Conservation (phyloP, 2,888 invertebrate species). For the Ellobium chinense region DNA sequence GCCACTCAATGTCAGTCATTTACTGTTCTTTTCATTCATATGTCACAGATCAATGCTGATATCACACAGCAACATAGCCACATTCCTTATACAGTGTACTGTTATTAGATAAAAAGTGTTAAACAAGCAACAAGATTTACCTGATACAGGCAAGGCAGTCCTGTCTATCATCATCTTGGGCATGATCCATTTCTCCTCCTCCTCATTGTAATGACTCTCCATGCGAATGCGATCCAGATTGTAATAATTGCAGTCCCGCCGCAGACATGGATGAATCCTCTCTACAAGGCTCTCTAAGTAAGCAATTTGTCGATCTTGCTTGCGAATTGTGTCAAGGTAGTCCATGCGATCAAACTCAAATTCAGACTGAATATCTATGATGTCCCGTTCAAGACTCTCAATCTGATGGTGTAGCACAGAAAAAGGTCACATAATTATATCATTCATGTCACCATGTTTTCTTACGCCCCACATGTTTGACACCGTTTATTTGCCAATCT, state of each 20-base stretch:
- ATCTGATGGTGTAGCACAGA: too few relatives aligned
- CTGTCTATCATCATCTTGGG: constrained; percentile 85
- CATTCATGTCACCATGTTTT: too few relatives aligned
- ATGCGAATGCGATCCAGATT: constrained; percentile 86
- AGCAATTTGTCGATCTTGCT: constrained; percentile 86
- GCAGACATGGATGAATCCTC: constrained; percentile 84
- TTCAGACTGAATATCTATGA: constrained; percentile 88
- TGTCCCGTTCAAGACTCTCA: constrained; percentile 85
- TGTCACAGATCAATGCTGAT: too few relatives aligned
- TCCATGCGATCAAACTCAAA: constrained; percentile 90
- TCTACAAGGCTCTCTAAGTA: constrained; percentile 81
- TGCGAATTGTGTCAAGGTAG: constrained; percentile 89
- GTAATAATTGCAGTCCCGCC: constrained; percentile 87
- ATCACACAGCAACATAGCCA: not conserved
- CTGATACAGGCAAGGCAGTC: constrained; percentile 84
- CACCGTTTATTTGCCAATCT: too few relatives aligned
- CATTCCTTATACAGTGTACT: not conserved
- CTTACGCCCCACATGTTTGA: too few relatives aligned
- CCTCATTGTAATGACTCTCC: constrained; percentile 86
- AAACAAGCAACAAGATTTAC: constrained; percentile 54
- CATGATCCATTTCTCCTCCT: constrained; percentile 85
- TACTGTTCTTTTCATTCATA: too few relatives aligned
- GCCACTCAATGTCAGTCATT: too few relatives aligned
- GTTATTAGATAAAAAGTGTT: too few relatives aligned
- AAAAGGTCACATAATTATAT: too few relatives aligned